These are phyloP conservation scores for Prunella strophiata DNA, from an alignment of 2,797 vertebrate species.

Conservation along the genomic window DNA sequence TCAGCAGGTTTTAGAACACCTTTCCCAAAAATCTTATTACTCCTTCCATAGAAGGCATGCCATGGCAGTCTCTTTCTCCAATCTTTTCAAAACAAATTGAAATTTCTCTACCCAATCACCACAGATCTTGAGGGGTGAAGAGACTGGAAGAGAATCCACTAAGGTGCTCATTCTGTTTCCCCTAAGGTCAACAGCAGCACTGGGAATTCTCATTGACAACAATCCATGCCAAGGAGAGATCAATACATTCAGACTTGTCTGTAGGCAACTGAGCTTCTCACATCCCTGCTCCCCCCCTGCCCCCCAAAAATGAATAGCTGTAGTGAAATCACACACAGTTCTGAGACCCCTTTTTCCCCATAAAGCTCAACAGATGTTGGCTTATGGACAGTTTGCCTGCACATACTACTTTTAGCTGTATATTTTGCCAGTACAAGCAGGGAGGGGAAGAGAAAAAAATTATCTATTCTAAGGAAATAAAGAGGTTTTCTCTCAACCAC, in stretches of 20 bases:
- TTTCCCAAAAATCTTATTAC: background rate
- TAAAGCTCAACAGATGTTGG: background rate
- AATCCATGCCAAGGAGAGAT: background rate
- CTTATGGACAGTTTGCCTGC: background rate
- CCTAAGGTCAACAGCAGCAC: background rate
- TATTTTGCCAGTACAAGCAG: background rate
- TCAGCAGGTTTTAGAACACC: background rate
- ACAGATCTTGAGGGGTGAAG: background rate
- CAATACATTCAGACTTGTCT: background rate
- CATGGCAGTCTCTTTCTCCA: background rate
- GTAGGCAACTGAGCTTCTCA: background rate
- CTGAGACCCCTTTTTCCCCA: background rate
- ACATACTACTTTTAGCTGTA: background rate
- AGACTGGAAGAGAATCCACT: background rate
- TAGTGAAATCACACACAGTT: background rate
- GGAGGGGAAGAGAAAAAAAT: background rate
- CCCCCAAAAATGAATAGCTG: background rate
- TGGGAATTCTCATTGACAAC: background rate
- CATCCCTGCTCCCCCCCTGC: rapidly evolving
- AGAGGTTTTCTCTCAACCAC: background rate
- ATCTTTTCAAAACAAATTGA: background rate
- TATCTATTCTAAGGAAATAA: background rate
- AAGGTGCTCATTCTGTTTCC: background rate
- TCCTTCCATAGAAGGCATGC: background rate
- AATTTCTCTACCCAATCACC: background rate